phyloP scores from a whole-genome alignment of 2,888 invertebrate species.

The Blera fallax region DNA sequence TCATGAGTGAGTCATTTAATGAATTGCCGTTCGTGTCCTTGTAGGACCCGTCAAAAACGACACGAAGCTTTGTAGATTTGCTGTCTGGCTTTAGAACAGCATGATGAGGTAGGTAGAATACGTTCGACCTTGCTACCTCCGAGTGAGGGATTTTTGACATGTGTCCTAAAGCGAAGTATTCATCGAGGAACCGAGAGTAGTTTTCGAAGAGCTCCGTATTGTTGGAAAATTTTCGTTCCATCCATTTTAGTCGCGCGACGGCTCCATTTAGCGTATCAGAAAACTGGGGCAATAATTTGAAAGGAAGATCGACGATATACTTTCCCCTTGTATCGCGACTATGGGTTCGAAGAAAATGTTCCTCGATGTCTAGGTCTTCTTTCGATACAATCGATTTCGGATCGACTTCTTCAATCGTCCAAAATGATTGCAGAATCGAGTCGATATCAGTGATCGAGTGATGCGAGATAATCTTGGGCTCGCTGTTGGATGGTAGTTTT shows the following conservation, averaged over 20 bases:
- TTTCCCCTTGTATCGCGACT: not conserved
- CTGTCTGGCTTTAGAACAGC: constrained; percentile 16
- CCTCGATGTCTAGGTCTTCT: not conserved
- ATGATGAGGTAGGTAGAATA: constrained; percentile 32
- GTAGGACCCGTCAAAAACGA: constrained; percentile 7
- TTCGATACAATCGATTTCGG: not conserved
- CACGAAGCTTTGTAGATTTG: not conserved
- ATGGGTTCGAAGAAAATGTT: constrained; percentile 11
- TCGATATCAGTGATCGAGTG: not conserved
- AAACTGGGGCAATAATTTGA: constrained; percentile 7
- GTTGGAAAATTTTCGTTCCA: constrained; percentile 10
- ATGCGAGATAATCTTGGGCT: not conserved
- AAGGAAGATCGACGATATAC: constrained; percentile 22
- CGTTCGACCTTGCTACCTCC: not conserved
- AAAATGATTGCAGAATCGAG: constrained; percentile 9
- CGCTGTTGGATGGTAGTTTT: not conserved
- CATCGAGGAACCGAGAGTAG: not conserved
- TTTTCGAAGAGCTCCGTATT: not conserved
- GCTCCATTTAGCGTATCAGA: not conserved
- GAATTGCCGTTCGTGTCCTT: not conserved
- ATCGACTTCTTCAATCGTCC: constrained; percentile 9
- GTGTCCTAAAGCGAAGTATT: constrained; percentile 21
- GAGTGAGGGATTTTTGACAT: not conserved
- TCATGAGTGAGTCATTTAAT: not conserved
- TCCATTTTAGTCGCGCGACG: not conserved